Base-by-base conservation (phyloP, 2,888 invertebrate species). In the Arge pagana region DNA sequence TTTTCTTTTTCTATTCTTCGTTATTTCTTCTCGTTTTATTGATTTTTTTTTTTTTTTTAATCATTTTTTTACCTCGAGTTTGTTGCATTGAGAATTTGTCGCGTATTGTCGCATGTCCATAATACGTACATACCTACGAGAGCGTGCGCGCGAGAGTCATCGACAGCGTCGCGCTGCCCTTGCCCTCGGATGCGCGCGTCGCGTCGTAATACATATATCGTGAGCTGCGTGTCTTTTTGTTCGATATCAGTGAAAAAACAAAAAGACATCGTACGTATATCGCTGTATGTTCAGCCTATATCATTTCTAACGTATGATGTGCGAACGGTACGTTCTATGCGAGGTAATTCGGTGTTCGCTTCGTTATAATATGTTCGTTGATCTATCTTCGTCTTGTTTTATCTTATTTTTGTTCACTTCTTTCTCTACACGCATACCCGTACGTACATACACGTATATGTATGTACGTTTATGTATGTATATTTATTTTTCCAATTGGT, bases 1-100 rank as follows among this genome's bases (percentile, higher is more conserved):
- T 73, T 71, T 76, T 78, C 81, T 78, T 26, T n/a, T 26, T 26
- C n/a, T 3, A 10, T 26, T 3, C n/a, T 26, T 7, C 5, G 8
- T 26, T 5, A 3, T 26, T 16, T 35, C 8, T 35, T 7, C n/a
- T n/a, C n/a, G n/a, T 15, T 35, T 15, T 15, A 35, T 18, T n/a
- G 13, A 40, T 13, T 31, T 15, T 43, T 43, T 8, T 33, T 31
- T 33, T 13, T 30, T n/a, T 1, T 23, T 3, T 31, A n/a, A 13
- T 43, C 4, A n/a, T 15, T 18, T n/a, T 33, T 18, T 31, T n/a
- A 36, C 26, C 37, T 49, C 26, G 26, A 37, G 19, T 26, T 39
- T 11, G 19, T 37, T 48, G 24, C 19, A 36, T 36, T 39, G 37
- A 39, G 24, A 30, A 39, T 19, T n/a, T 39, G 18, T 48, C 37